A percentile compares a stretch with the other conserved stretches of the same genome.
phyloP scores from a whole-genome alignment of 2,113 vertebrate genomes.

The Pandion haliaetus region DNA sequence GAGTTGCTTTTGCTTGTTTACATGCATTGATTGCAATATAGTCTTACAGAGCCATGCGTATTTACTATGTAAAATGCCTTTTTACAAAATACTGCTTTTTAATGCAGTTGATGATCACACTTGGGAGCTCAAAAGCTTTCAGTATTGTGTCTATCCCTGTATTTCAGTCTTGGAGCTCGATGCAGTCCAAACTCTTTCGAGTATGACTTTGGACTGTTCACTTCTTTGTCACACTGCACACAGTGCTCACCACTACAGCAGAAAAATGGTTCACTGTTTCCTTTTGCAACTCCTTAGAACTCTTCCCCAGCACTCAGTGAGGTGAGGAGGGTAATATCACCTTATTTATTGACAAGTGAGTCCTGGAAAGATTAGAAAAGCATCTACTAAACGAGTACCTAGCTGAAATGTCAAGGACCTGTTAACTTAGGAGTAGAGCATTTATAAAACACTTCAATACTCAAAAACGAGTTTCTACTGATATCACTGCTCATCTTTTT shows the following conservation, averaged over 20 bases:
- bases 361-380: not conserved
- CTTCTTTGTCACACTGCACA: not conserved
- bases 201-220: not conserved
- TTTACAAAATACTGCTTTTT: not conserved
- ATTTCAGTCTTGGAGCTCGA: not conserved
- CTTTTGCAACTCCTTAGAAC: not conserved
- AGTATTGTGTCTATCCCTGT: not conserved
- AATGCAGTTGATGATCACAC: not conserved
- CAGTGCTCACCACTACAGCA: not conserved
- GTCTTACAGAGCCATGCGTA: not conserved
- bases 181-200: not conserved
- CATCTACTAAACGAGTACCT: not conserved
- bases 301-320: not conserved
- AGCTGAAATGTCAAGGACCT: not conserved
- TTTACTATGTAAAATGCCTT: not conserved
- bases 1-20: not conserved
- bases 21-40: not conserved
- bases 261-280: not conserved
- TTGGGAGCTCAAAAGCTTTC: not conserved
- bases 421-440: not conserved
- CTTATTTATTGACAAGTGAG: not conserved
- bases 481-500: not conserved
- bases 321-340: not conserved
- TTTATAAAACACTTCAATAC: not conserved
- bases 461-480: not conserved